Percentiles rank a stretch among this genome's conserved stretches.
phyloP scores from a whole-genome alignment of 2,113 vertebrate genomes.

The Epinephelus lanceolatus region DNA sequence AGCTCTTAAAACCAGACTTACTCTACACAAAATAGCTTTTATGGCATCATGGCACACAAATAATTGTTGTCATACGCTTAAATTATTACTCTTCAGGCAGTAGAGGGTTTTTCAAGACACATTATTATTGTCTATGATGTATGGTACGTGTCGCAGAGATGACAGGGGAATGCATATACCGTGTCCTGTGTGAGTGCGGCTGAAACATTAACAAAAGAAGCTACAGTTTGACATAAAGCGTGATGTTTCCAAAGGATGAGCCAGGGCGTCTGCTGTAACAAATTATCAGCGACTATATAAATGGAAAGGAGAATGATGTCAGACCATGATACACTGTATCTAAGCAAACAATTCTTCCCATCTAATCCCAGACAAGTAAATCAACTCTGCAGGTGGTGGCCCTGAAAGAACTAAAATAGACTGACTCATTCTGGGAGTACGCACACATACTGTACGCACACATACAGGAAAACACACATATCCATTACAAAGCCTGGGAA shows the following conservation, averaged over 20 bases:
- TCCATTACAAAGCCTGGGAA: slow-evolving; percentile 49
- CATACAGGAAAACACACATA: slow-evolving; percentile 2
- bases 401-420: slow-evolving; percentile 41
- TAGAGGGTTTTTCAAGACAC: slow-evolving; percentile 23
- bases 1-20: slow-evolving; percentile 24
- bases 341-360: slow-evolving; percentile 44
- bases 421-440: slow-evolving; percentile 30
- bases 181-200: background rate
- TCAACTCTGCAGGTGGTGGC: slow-evolving; percentile 65
- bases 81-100: slow-evolving; percentile 33
- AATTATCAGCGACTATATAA: slow-evolving; percentile 38
- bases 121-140: slow-evolving; percentile 32
- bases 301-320: slow-evolving; percentile 66
- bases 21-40: background rate
- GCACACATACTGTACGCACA: background rate
- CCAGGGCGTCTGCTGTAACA: slow-evolving; percentile 47
- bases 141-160: background rate
- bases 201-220: slow-evolving; percentile 45
- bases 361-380: slow-evolving; percentile 57
- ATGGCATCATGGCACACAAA: slow-evolving; percentile 1
- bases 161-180: slow-evolving; percentile 11
- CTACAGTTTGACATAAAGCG: slow-evolving; percentile 24
- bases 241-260: slow-evolving; percentile 57
- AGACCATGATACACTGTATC: slow-evolving; percentile 43
- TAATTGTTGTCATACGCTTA: slow-evolving; percentile 5